These are phyloP conservation scores for Pantelozetes paolii DNA, from an alignment of 2,888 invertebrate species.

Conservation along the genomic window DNA sequence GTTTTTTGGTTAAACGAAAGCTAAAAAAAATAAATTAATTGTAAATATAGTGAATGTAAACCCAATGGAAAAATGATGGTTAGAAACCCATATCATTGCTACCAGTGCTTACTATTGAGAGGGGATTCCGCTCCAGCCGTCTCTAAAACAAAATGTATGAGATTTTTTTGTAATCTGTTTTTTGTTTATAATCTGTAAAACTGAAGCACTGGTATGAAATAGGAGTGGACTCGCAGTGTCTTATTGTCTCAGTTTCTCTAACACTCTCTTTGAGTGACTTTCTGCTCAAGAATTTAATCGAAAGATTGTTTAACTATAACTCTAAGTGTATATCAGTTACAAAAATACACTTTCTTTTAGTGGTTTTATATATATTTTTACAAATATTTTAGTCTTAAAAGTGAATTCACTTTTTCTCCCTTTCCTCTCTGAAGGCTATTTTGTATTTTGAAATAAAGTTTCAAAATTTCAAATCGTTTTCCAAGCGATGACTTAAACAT, in stretches of 20 bases:
- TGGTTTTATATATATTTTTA: too few relatives aligned
- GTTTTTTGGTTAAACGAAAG: background rate
- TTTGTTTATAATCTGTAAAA: background rate
- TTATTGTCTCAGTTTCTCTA: background rate
- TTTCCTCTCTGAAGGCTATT: background rate
- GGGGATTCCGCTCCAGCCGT: slow-evolving; percentile 11
- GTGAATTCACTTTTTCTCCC: background rate
- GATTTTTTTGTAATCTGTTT: background rate
- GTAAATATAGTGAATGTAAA: background rate
- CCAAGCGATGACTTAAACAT: background rate
- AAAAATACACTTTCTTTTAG: too few relatives aligned
- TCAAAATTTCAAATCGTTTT: background rate
- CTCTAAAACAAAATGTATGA: background rate
- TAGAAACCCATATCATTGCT: slow-evolving; percentile 1
- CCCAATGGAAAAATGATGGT: slow-evolving; percentile 8
- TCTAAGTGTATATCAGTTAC: too few relatives aligned
- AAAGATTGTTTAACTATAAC: too few relatives aligned
- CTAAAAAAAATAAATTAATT: background rate
- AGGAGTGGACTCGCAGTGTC: background rate
- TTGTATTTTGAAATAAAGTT: background rate
- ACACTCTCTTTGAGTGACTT: background rate
- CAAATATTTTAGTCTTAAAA: too few relatives aligned
- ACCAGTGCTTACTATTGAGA: background rate
- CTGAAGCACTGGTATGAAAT: background rate
- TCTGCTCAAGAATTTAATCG: too few relatives aligned